Evolutionary conservation across 53 echinoderm and acorn worm genomes (phyloP), one percentile per base, ranked within the genome.

Genomic region (Actinopyga echinites): DNA sequence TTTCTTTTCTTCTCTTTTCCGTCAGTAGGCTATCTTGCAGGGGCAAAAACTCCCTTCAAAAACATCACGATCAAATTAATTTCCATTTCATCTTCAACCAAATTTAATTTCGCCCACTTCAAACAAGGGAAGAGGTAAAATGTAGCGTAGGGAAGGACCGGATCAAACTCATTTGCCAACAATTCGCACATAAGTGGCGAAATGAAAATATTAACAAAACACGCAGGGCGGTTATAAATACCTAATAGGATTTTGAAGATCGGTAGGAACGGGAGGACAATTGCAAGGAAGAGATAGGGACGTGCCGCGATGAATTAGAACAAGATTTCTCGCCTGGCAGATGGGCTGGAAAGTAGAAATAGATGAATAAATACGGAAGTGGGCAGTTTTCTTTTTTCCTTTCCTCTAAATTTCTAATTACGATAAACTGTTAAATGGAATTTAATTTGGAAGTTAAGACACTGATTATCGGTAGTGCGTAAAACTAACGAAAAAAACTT

Each of bases 61-160:
- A 80, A 80, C 63, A 80, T 80, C 81, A 80, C 31, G 81, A 80
- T 80, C 81, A 80, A 80, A 80, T 80, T 80, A 80, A 80, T 80
- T 60, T 80, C 81, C 81, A 80, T 80, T 80, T 80, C 81, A 80
- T 80, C 81, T 80, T 61, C 60, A 44, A 34, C 81, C 42, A 80
- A 80, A 80, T 80, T 80, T 60, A 80, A 80, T 80, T 80, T 80
- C 81, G 81, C 44, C 62, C 42, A 61, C 81, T 80, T 80, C 62
- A 80, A 80, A 80, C 62, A 80, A 36, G 77, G 54, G 77, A 15
- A 77, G 77, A 75, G 53, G 23, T 22, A 54, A n/a, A 73, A 40
- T 24, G 25, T 71, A 26, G 28, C 32, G 32, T 34, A 21, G 36
- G 22, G 9, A 38, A 74, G 22, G 52, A 74, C 57, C 62, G 30